A percentile compares a stretch with the other conserved stretches of the same genome.
Evolutionary conservation across 2,888 invertebrate species (phyloP).

Genomic region (Bedellia somnulentella): DNA sequence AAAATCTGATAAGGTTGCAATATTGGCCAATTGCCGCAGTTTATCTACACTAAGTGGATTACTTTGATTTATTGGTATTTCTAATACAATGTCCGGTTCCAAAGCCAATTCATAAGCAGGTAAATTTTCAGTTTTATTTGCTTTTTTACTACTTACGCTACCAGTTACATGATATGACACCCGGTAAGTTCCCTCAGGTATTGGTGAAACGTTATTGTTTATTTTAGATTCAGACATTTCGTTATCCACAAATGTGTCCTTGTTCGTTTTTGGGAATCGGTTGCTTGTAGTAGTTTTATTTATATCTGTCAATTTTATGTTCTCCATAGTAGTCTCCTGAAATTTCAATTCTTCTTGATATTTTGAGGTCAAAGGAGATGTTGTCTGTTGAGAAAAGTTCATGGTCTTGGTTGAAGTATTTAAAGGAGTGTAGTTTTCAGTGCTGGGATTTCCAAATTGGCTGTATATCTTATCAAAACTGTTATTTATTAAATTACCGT

Average conservation of each 20-base stretch:
- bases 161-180: slow-evolving; percentile 53
- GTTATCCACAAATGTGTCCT: slow-evolving; percentile 14
- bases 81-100: slow-evolving; percentile 46
- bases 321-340: too few relatives aligned
- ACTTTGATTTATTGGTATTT: slow-evolving; percentile 42
- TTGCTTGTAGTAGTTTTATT: slow-evolving; percentile 19
- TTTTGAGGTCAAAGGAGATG: too few relatives aligned
- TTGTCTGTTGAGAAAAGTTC: slow-evolving; percentile 16
- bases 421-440: slow-evolving; percentile 20
- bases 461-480: too few relatives aligned
- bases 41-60: slow-evolving; percentile 43
- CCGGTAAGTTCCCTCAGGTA: slow-evolving; percentile 46
- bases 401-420: slow-evolving; percentile 19
- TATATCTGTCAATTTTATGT: too few relatives aligned
- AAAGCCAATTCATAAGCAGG: slow-evolving; percentile 44
- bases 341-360: too few relatives aligned
- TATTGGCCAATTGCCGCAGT: slow-evolving; percentile 55
- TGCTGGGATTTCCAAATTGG: slow-evolving; percentile 2
- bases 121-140: slow-evolving; percentile 41
- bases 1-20: slow-evolving; percentile 56
- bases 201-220: slow-evolving; percentile 16
- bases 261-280: slow-evolving; percentile 39
- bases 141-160: slow-evolving; percentile 49
- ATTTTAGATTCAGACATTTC: slow-evolving; percentile 11
- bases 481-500: too few relatives aligned